Evolutionary conservation across 2,888 invertebrate species (phyloP).

Genomic region (Plebejus anna): DNA sequence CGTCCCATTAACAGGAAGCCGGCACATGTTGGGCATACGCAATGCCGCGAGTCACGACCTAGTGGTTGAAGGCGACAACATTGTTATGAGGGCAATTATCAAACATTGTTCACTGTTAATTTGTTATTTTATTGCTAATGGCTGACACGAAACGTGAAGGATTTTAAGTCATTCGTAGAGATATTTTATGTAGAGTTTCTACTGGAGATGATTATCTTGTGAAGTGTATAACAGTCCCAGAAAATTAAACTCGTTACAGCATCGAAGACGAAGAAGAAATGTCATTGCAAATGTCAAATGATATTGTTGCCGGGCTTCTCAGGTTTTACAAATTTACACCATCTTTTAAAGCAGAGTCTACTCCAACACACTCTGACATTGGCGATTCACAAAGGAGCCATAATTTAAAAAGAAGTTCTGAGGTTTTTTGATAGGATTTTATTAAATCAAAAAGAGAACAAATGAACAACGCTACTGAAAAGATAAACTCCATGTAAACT

Average conservation of each 20-base stretch:
- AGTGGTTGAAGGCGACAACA: conserved; percentile 39
- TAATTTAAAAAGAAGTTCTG: too few species aligned
- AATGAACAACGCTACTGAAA: too few species aligned
- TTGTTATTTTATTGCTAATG: conserved; percentile 2
- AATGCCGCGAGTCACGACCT: conserved; percentile 47
- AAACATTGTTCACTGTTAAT: conserved; percentile 7
- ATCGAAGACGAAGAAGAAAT: neutral
- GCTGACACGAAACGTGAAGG: neutral
- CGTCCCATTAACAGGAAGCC: conserved; percentile 66
- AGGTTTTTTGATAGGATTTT: too few species aligned
- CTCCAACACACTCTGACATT: too few species aligned
- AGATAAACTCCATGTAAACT: too few species aligned
- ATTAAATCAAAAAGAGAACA: too few species aligned
- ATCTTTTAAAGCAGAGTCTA: too few species aligned
- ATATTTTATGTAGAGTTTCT: neutral
- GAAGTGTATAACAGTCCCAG: too few species aligned
- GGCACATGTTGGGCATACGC: conserved; percentile 60
- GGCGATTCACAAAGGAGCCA: too few species aligned
- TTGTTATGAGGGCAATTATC: conserved; percentile 19
- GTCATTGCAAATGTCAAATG: neutral
- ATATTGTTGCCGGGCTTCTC: too few species aligned
- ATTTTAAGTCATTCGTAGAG: neutral
- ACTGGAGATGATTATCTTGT: neutral
- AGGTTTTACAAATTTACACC: too few species aligned
- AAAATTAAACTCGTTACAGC: neutral